A percentile compares a stretch with the other conserved stretches of the same genome.
These are phyloP conservation scores for Taenaris catops DNA, from an alignment of 2,888 invertebrate species.

Conservation along the genomic window DNA sequence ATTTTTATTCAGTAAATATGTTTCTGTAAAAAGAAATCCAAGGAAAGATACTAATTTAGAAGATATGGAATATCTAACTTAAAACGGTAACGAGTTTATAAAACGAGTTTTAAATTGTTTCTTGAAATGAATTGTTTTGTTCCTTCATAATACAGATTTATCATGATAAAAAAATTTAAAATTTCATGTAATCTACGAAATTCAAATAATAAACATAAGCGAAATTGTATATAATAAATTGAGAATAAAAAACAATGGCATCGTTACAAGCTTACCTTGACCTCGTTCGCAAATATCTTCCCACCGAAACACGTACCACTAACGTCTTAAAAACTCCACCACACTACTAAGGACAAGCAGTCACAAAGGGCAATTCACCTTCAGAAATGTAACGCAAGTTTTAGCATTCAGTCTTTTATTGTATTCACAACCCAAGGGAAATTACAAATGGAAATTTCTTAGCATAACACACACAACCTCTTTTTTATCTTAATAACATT, in stretches of 20 bases:
- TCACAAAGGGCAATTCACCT: constrained; percentile 38
- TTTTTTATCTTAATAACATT: constrained; percentile 32
- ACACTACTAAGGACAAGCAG: constrained; percentile 42
- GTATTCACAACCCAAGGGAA: constrained; percentile 72
- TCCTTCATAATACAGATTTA: no score
- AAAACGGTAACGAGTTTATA: no score
- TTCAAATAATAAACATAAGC: no score
- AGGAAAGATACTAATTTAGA: no score
- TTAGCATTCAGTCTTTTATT: constrained; percentile 52
- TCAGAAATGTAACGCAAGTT: constrained; percentile 52
- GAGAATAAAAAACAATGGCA: not conserved
- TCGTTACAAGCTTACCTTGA: constrained; percentile 16
- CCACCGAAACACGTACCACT: constrained; percentile 27
- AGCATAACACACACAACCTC: constrained; percentile 46
- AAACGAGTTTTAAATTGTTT: no score
- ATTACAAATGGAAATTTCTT: constrained; percentile 46
- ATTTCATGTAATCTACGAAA: no score
- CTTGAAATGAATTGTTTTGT: no score
- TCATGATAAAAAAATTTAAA: no score
- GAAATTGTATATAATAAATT: no score
- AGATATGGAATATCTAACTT: no score
- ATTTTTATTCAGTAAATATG: no score
- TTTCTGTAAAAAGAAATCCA: no score
- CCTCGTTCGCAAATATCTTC: constrained; percentile 11
- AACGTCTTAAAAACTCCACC: constrained; percentile 40